A percentile compares a stretch with the other conserved stretches of the same genome.
Evolutionary conservation across 64 coral and sea anemone genomes (phyloP).

Genomic region (Stichodactyla mertensii): DNA sequence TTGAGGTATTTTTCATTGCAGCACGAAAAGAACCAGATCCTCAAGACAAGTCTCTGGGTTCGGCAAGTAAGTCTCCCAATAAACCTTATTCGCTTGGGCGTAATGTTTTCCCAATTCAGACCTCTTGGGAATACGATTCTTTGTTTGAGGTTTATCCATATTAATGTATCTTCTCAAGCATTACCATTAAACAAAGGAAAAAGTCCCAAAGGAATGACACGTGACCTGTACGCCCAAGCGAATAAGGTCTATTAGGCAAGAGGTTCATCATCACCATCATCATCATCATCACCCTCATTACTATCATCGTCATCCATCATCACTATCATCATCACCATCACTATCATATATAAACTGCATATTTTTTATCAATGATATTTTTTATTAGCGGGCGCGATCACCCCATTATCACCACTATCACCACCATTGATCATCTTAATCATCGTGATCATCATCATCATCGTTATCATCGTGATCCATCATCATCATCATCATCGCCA

Average conservation of each 20-base stretch:
- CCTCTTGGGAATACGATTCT: too few species aligned
- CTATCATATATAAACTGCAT: neutral
- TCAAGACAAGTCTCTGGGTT: conserved; percentile 43
- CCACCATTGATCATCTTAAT: neutral
- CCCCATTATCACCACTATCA: neutral
- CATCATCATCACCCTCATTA: neutral
- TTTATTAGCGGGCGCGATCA: neutral
- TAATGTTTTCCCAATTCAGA: too few species aligned
- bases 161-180: too few species aligned
- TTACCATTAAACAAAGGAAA: too few species aligned
- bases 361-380: neutral
- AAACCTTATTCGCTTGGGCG: too few species aligned
- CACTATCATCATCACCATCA: neutral
- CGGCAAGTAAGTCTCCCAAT: conserved; percentile 23
- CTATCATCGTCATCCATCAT: neutral
- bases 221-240: too few species aligned
- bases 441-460: neutral
- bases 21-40: conserved; percentile 52
- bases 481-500: neutral
- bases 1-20: neutral
- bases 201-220: too few species aligned
- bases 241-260: too few species aligned
- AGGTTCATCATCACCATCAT: neutral
- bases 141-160: too few species aligned
- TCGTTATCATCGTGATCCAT: neutral